These are phyloP conservation scores for Drosophila funebris DNA, from an alignment of 1,140 invertebrate species.

Conservation along the genomic window DNA sequence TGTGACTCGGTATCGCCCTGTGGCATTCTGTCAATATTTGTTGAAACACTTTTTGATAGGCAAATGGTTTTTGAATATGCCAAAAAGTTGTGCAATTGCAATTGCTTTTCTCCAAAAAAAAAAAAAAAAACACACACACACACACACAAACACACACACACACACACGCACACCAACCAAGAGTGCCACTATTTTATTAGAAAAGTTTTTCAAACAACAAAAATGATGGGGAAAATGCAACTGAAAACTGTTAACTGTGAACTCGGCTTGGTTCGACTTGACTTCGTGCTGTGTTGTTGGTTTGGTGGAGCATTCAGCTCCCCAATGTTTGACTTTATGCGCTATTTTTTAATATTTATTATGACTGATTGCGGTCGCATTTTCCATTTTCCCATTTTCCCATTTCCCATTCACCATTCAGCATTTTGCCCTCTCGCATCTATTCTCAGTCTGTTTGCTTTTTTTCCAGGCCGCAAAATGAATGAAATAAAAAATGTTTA, in stretches of 20 bases:
- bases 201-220: constrained; percentile 60
- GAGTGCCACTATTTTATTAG: constrained; percentile 76
- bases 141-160: not conserved
- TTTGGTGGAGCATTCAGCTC: constrained; percentile 10
- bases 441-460: constrained; percentile 54
- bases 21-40: constrained; percentile 77
- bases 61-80: constrained; percentile 77
- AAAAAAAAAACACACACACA: not conserved
- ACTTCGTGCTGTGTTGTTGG: not conserved
- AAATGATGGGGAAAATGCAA: constrained; percentile 12
- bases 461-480: constrained; percentile 40
- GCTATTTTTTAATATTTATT: constrained; percentile 82
- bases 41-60: constrained; percentile 79
- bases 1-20: constrained; percentile 20
- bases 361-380: constrained; percentile 74
- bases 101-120: constrained; percentile 44
- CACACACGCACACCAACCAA: not conserved
- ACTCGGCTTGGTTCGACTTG: not conserved
- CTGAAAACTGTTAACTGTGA: constrained; percentile 6
- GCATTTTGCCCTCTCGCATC: not conserved
- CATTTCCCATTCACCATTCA: not conserved
- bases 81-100: constrained; percentile 77
- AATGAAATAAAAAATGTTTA: constrained; percentile 57
- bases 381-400: constrained; percentile 33
- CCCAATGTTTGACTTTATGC: constrained; percentile 76